Evolutionary conservation across 2,113 vertebrate species (phyloP), one percentile per base, ranked within the genome.

Genomic region (Misgurnus anguillicaudatus): DNA sequence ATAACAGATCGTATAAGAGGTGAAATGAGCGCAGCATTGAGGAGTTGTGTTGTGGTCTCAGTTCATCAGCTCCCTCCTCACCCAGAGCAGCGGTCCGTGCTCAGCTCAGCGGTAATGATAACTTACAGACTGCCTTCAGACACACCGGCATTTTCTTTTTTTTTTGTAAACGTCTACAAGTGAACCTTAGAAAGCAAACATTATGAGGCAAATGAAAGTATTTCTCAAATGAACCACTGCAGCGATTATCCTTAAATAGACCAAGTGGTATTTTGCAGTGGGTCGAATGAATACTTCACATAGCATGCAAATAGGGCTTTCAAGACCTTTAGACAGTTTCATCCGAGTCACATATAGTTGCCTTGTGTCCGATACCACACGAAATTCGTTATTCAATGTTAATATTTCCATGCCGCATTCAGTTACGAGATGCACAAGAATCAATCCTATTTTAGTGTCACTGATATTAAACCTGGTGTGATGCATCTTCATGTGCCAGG

Each of bases 11-110:
- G 68, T 83, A 83, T 84, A 83, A 82, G 62, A 75, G 66, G 74
- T 85, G 62, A 80, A 85, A 76, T 82, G 66, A 83, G 79, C 83
- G 75, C 79, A 87, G 77, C 85, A 79, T 81, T 86, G 70, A 81
- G 81, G 72, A 77, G 82, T 75, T 80, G 78, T 83, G 57, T 61
- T 72, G 74, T 76, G 76, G 72, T 82, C 75, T 84, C 80, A 83
- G 76, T 80, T 74, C 78, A 79, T 82, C 75, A 80, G 64, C 78
- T 75, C 60, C 75, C 61, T 78, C 69, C 42, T 67, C 75, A 73
- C 74, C 68, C 76, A 67, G 83, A 78, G 70, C 77, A 81, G 75
- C n/a, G 38, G 78, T n/a, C 74, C 70, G 60, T 82, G 74, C 62
- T 67, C 77, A 65, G 63, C 31, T 70, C 57, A 73, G 68, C 65